Conservation (phyloP, 2,113 vertebrate species). For the Indicator maculatus region DNA sequence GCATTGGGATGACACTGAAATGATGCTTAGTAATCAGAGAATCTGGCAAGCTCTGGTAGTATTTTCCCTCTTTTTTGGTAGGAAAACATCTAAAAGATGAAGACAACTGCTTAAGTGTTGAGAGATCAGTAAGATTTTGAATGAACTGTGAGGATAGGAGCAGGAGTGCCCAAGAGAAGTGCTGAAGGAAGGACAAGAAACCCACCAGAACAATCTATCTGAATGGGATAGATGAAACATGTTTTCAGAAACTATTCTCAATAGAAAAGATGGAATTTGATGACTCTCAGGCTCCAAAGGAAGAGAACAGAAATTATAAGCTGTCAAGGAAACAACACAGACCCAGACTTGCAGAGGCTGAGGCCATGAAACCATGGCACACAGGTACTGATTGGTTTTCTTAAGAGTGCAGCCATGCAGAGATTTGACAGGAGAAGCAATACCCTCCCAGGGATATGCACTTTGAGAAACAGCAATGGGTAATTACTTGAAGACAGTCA, state of each 20-base stretch:
- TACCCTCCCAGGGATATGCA: background rate
- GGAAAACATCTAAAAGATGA: background rate
- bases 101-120: background rate
- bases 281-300: fast-evolving
- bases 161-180: background rate
- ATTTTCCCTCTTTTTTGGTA: background rate
- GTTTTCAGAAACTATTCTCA: background rate
- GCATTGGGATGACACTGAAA: background rate
- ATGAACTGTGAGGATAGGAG: background rate
- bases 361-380: fast-evolving
- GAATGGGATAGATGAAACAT: background rate
- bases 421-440: background rate
- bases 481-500: background rate
- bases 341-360: background rate
- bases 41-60: background rate
- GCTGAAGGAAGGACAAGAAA: background rate
- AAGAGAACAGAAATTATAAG: background rate
- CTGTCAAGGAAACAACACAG: fast-evolving
- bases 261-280: background rate
- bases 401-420: background rate
- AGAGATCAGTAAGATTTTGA: background rate
- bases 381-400: background rate
- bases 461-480: background rate
- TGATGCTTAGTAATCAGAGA: background rate
- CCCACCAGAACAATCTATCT: background rate